Base-by-base conservation (phyloP, 1,140 invertebrate species). In the Pseudoatta argentina region DNA sequence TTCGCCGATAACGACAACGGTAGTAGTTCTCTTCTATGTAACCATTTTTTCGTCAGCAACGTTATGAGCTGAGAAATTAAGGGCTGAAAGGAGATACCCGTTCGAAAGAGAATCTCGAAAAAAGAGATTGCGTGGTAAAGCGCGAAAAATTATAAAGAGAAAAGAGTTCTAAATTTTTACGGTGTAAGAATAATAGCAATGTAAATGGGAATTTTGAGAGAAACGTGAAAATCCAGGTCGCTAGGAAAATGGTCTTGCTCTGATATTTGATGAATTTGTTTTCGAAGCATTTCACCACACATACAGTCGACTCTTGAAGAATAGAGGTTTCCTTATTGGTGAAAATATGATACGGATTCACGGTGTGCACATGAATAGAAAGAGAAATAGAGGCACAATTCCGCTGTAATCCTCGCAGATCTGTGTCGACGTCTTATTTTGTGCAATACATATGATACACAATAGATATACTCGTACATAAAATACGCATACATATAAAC, bases 241-340 rank as follows among this genome's bases (percentile, higher is more conserved):
- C 8, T n/a, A 57, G 21, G 16, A 71, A 69, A 69, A 55, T n/a
- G 21, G 12, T 66, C 30, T 48, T 24, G 21, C 12, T 30, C 51
- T 24, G 51, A 2, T 21, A 39, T 71, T 57, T 81, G 78, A 81
- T 57, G 34, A 34, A 81, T 81, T 71, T 69, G 66, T 81, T 71
- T 81, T 81, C 66, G 21, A 81, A 81, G 51, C 51, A 34, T 16
- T 16, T 48, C 3, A 16, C 21, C 34, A 39, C 8, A 53, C 21
- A 12, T 14, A 44, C n/a, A 57, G 3, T 3, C 44, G 34, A 61
- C 8, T 21, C 16, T 44, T 10, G 34, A 71, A 21, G n/a, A 55
- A 39, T 14, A 48, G 55, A 57, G 21, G 34, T 27, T 55, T 81
- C 7, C 16, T 57, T 81, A 81, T 57, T 55, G 30, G 21, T 8